Evolutionary conservation across 1,140 invertebrate genomes (phyloP), one percentile per base, ranked within the genome.

Genomic region (Asbolus verrucosus): DNA sequence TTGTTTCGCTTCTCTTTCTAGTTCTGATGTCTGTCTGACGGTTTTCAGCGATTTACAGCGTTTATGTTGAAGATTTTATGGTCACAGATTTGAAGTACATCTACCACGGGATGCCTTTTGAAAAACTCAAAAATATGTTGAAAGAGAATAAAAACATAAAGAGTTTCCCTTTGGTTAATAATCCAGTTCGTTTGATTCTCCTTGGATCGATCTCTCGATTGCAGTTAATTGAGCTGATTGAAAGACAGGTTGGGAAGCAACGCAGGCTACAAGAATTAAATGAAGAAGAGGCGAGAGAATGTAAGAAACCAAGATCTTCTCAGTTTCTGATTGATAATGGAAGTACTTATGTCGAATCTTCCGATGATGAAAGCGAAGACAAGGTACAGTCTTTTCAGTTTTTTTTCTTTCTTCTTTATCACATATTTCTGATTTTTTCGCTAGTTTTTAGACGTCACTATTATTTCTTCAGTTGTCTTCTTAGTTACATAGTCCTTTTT

Each of bases 51-150:
- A 95, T 96, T 83, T 97, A 98, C 84, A 92, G 91, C 77, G 90
- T 97, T 38, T 95, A 91, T 82, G 96, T 97, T 1, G 95, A 97
- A 82, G 95, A 98, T 80, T 97, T 98, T 75, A 98, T 98, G 96
- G 88, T 96, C 3, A 86, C 90, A 6, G 90, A 97, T 76, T 90
- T 97, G 0, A 92, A 92, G 78, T 94, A 91, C 77, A 94, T 98
- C 69, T 96, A 94, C 89, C 90, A 95, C 76, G 89, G 90, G 36
- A 96, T 96, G 83, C 92, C 90, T 0, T 98, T 97, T 83, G 88
- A 90, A 71, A 90, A 93, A 73, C 81, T 97, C 6, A 94, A 94
- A 78, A 87, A 90, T 27, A 85, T 94, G 8, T 83, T 96, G 0
- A 91, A 92, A 70, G 87, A 89, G 31, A 65, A 76, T 6, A 83